Evolutionary conservation across 2,113 vertebrate genomes (phyloP).

Genomic region (Cochlearius cochlearius): DNA sequence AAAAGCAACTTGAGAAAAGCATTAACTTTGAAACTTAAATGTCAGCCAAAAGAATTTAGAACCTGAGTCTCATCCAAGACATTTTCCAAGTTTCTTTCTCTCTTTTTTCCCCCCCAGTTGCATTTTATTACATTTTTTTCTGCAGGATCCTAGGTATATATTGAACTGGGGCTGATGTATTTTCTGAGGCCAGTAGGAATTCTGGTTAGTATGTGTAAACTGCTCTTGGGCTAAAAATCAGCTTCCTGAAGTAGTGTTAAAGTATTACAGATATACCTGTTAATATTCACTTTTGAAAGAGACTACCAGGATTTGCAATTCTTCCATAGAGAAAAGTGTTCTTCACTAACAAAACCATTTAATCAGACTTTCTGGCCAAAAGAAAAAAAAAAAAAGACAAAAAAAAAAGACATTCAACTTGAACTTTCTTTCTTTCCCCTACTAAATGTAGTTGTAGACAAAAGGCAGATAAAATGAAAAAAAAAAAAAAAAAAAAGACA

Average conservation of each 20-base stretch:
- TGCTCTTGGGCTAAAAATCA: neutral
- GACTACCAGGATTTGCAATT: slow-evolving; percentile 14
- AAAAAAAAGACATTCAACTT: neutral
- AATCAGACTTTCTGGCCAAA: neutral
- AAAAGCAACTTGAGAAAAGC: slow-evolving; percentile 47
- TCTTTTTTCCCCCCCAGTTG: slow-evolving; percentile 19
- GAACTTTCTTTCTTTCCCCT: neutral
- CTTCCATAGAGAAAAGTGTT: neutral
- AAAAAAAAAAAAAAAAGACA: neutral
- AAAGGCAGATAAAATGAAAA: neutral
- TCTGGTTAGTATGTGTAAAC: neutral
- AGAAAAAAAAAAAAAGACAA: neutral
- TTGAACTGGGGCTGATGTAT: neutral
- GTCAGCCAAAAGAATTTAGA: slow-evolving; percentile 59
- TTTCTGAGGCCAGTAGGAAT: slow-evolving; percentile 2
- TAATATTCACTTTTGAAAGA: neutral
- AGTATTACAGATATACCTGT: neutral
- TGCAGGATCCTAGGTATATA: neutral
- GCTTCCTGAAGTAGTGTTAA: neutral
- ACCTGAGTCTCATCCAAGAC: slow-evolving; percentile 32
- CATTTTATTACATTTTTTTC: neutral
- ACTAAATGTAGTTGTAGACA: neutral
- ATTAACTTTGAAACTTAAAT: slow-evolving; percentile 53
- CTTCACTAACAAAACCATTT: slow-evolving; percentile 8
- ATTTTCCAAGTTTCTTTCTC: slow-evolving; percentile 1